Conservation (phyloP, 2,113 vertebrate species). For the Ictalurus furcatus region DNA sequence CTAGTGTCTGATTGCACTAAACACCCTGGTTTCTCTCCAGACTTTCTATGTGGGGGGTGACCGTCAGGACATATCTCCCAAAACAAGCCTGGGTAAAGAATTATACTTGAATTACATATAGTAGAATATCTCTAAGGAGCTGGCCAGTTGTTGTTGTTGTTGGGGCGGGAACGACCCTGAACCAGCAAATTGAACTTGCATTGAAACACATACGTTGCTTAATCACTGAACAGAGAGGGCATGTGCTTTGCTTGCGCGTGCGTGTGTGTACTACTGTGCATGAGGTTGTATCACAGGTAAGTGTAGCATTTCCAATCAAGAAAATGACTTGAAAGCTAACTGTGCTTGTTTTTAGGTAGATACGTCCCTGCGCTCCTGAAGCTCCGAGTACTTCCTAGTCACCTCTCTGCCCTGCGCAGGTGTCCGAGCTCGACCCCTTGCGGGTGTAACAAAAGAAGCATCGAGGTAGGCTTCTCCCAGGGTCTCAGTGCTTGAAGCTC, state of each 20-base stretch:
- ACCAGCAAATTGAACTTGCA: constrained; percentile 25
- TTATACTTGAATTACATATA: constrained; percentile 44
- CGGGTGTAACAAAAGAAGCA: background rate
- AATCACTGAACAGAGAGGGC: constrained; percentile 41
- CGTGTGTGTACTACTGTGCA: constrained; percentile 47
- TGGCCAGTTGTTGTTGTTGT: background rate
- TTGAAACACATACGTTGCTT: constrained; percentile 19
- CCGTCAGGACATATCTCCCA: constrained; percentile 20
- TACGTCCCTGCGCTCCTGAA: background rate
- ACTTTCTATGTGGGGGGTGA: constrained; percentile 8
- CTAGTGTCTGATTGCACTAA: constrained; percentile 45
- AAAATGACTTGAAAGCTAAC: constrained; percentile 43
- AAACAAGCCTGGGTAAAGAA: constrained; percentile 25
- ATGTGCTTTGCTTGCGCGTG: constrained; percentile 22
- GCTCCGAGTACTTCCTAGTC: background rate
- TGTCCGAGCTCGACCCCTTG: background rate
- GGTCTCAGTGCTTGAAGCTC: background rate
- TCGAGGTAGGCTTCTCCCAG: background rate
- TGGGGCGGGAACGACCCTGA: background rate
- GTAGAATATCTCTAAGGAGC: constrained; percentile 32
- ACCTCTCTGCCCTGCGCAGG: background rate
- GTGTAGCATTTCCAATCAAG: constrained; percentile 43
- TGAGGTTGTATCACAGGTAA: constrained; percentile 46
- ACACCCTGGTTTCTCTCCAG: constrained; percentile 32
- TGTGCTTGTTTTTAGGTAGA: constrained; percentile 24